Evolutionary conservation across 2,113 vertebrate species (phyloP), one percentile per base, ranked within the genome.

Genomic region (Pseudolaguvia tuberculata): DNA sequence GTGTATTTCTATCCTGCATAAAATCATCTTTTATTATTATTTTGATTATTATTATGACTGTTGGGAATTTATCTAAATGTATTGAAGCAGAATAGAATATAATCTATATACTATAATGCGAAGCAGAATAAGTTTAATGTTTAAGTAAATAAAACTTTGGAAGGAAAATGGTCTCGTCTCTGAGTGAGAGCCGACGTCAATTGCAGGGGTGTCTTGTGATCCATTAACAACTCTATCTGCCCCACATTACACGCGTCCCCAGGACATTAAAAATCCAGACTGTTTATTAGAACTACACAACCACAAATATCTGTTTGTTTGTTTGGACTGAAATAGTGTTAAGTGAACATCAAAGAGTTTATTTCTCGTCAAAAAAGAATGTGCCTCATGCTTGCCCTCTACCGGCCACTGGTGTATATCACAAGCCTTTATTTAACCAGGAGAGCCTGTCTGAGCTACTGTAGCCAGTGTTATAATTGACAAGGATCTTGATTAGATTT

Each of bases 251-350:
- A n/a, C n/a, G n/a, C n/a, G n/a, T n/a, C n/a, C n/a, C n/a, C n/a
- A n/a, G n/a, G n/a, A 50, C 8, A 56, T 11, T 50, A 72, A 61
- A 23, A 53, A 23, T 10, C 53, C 51, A 73, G 65, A 70, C 58
- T 57, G 15, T 1, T 2, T 39, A 47, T 53, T 29, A n/a, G 21
- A 70, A 76, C 63, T 77, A 77, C 75, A 77, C 75, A 77, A 11
- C 21, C 17, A 7, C 7, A 3, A 2, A 17, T 70, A 29, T 29
- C 12, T 31, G 25, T 67, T 23, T 50, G 18, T 5, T n/a, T n/a
- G n/a, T n/a, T n/a, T 8, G 17, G 17, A 27, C 9, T 12, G 45
- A 48, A 48, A 66, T 27, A 2, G 45, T 27, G 63, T 27, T 25
- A 20, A 29, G 15, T 15, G 2, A 14, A 17, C 5, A 20, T 25